Conservation (phyloP, 2,113 vertebrate genomes). For the Seriola aureovittata region DNA sequence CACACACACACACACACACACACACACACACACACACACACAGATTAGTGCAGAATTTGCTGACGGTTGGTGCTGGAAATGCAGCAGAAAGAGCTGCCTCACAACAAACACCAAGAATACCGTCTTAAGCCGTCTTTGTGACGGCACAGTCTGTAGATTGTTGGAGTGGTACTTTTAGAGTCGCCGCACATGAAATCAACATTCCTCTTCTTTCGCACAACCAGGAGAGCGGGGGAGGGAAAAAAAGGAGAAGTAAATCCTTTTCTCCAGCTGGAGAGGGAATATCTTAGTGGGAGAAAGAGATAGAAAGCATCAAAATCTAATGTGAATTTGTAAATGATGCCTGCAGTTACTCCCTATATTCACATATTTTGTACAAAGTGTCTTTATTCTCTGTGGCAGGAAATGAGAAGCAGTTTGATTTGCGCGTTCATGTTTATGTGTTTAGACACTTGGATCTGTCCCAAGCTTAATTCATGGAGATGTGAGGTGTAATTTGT, state of each 20-base stretch:
- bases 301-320: constrained; percentile 5
- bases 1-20: constrained; percentile 35
- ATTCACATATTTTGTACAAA: constrained; percentile 25
- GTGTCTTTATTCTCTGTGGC: constrained; percentile 9
- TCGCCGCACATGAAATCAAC: constrained; percentile 25
- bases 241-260: constrained; percentile 32
- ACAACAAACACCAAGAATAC: constrained; percentile 47
- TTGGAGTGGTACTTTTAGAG: constrained; percentile 47
- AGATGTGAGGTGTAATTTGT: constrained; percentile 65
- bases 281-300: background rate
- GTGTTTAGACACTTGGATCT: constrained; percentile 23
- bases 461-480: constrained; percentile 42
- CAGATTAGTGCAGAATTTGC: constrained; percentile 61
- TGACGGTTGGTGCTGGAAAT: constrained; percentile 41
- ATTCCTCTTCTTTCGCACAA: constrained; percentile 36
- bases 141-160: constrained; percentile 30
- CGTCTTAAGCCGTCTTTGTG: constrained; percentile 50
- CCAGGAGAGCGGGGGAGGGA: constrained; percentile 13
- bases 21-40: constrained; percentile 27
- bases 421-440: background rate
- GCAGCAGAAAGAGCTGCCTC: constrained; percentile 33
- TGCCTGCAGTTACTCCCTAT: constrained; percentile 29
- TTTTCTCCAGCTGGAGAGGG: constrained; percentile 5
- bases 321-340: constrained; percentile 24
- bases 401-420: constrained; percentile 27